Evolutionary conservation across 2,888 invertebrate genomes (phyloP).

Genomic region (Lasius platythorax): DNA sequence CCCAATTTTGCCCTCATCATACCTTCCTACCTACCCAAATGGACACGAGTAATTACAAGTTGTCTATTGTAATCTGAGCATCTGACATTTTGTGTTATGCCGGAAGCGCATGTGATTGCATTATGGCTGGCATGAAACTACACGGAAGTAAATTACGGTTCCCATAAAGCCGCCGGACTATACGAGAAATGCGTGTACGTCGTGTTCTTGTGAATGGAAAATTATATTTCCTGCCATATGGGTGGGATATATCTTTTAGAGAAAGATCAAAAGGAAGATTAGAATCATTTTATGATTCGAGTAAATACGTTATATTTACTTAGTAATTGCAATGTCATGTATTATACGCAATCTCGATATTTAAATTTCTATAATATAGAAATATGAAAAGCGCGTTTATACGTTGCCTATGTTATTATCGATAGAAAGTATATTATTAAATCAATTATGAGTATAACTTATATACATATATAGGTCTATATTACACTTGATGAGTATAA

Average conservation of each 20-base stretch:
- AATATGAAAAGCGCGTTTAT: background rate
- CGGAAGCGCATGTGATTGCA: background rate
- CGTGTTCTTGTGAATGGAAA: conserved; percentile 6
- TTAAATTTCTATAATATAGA: background rate
- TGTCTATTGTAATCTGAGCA: conserved; percentile 32
- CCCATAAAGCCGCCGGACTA: background rate
- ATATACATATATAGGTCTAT: no score
- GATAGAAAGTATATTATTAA: background rate
- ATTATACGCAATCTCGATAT: background rate
- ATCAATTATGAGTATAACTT: background rate
- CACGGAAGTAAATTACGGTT: background rate
- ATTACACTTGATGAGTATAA: background rate
- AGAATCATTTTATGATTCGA: background rate
- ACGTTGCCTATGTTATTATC: background rate
- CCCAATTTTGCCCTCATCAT: conserved; percentile 19
- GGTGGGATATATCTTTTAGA: background rate
- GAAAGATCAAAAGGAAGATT: background rate
- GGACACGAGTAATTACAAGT: conserved; percentile 15
- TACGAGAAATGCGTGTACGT: background rate
- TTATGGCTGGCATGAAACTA: background rate
- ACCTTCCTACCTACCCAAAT: conserved; percentile 17
- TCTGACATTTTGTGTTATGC: conserved; percentile 13
- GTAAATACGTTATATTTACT: background rate
- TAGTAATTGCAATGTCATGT: background rate
- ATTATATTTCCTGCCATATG: background rate